These are phyloP conservation scores for Cephalopachus bancanus DNA, from an alignment of 2,797 vertebrate genomes.

Conservation along the genomic window DNA sequence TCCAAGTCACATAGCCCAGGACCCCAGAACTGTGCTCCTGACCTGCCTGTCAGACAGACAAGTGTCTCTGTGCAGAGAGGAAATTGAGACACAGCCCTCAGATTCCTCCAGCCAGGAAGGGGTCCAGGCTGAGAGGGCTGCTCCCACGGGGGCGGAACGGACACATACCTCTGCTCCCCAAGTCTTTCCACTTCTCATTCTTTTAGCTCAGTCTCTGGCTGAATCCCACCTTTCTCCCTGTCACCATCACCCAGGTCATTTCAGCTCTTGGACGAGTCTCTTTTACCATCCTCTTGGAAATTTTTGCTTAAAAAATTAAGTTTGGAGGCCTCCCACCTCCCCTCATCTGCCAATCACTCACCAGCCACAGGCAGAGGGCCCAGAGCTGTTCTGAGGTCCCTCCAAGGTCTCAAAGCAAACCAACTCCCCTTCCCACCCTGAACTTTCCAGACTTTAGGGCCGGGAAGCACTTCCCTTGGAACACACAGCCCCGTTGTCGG, in stretches of 20 bases:
- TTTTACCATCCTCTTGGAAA: background rate
- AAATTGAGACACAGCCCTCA: no score
- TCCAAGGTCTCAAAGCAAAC: background rate
- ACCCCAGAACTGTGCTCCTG: background rate
- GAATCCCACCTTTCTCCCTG: background rate
- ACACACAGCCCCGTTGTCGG: background rate
- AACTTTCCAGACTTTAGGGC: background rate
- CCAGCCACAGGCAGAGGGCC: background rate
- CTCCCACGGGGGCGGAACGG: background rate
- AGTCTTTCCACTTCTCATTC: background rate
- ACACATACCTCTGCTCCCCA: background rate
- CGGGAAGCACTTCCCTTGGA: background rate
- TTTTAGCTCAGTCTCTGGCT: background rate
- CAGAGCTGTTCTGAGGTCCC: background rate
- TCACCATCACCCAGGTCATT: background rate
- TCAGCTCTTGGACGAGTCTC: background rate
- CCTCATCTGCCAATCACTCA: background rate
- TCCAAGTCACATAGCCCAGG: no score
- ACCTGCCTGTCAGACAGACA: background rate
- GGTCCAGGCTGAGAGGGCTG: fast-evolving
- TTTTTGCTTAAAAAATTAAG: background rate
- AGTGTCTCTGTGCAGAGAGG: background rate
- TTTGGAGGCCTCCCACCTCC: background rate
- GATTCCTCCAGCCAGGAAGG: background rate
- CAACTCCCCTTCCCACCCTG: background rate